These are phyloP conservation scores for Diceros bicornis DNA, from an alignment of 2,797 vertebrate genomes.

Conservation along the genomic window DNA sequence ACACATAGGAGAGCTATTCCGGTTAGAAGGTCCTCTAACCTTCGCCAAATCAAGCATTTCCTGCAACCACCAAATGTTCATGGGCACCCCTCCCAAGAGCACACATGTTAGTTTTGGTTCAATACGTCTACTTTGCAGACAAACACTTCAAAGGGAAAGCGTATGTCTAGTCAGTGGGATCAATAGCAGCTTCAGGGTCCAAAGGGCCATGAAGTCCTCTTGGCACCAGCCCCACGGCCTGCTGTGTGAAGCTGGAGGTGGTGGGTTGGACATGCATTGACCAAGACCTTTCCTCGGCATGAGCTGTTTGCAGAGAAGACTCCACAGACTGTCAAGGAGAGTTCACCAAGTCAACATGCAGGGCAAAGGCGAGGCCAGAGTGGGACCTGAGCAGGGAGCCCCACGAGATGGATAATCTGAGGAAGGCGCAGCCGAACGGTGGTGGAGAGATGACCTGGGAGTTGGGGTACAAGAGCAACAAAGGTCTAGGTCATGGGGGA, in stretches of 20 bases:
- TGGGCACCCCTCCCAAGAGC: accelerated
- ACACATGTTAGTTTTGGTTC: not conserved
- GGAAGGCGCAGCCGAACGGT: not conserved
- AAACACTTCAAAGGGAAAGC: not conserved
- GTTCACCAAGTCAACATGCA: not conserved
- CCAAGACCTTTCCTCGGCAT: not conserved
- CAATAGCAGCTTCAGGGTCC: not conserved
- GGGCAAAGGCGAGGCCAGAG: not conserved
- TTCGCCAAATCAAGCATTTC: not conserved
- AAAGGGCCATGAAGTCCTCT: not conserved
- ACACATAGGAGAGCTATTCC: not conserved
- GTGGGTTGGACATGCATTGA: not conserved
- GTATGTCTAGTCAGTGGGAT: not conserved
- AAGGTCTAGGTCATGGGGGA: not conserved
- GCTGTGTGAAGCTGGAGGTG: not conserved
- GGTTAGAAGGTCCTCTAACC: not conserved
- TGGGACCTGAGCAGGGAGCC: too few species aligned
- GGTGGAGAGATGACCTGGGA: not conserved
- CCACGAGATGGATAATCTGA: accelerated
- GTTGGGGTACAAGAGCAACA: not conserved
- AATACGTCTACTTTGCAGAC: not conserved
- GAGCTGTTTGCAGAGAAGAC: not conserved
- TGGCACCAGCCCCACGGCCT: not conserved
- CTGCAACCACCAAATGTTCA: not conserved
- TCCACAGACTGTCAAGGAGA: not conserved